Conservation (phyloP, 2,113 vertebrate species). For the Gymnorhina tibicen region DNA sequence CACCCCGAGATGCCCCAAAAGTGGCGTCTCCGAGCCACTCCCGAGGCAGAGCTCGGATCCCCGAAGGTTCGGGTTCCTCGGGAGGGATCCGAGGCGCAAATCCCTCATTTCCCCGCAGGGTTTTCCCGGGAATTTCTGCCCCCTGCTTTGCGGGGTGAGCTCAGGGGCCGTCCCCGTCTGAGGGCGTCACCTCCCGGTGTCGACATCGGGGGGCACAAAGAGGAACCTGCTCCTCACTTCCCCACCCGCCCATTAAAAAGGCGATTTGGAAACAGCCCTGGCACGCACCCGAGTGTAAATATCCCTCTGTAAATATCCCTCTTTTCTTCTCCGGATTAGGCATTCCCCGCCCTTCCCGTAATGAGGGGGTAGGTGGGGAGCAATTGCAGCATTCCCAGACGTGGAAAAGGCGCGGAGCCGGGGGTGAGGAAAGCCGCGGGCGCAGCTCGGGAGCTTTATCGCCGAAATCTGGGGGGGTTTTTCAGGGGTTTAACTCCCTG, state of each 20-base stretch:
- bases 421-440: not conserved
- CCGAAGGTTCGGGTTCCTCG: fast-evolving
- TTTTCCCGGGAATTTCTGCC: not conserved
- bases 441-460: fast-evolving
- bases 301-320: constrained; percentile 9
- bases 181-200: not conserved
- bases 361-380: not conserved
- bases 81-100: fast-evolving
- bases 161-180: too few species aligned
- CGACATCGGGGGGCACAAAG: not conserved
- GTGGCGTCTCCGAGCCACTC: too few species aligned
- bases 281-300: not conserved
- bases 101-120: fast-evolving
- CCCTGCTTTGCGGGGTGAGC: not conserved
- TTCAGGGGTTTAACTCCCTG: not conserved
- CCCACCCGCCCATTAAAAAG: not conserved
- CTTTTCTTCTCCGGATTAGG: not conserved
- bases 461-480: not conserved
- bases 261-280: not conserved
- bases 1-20: not conserved
- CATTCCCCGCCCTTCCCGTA: not conserved
- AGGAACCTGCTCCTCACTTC: not conserved
- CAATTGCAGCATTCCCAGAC: not conserved
- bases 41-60: not conserved
- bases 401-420: not conserved